These are phyloP conservation scores for Melipona quadrifasciata DNA, from an alignment of 1,140 invertebrate genomes.

Conservation along the genomic window DNA sequence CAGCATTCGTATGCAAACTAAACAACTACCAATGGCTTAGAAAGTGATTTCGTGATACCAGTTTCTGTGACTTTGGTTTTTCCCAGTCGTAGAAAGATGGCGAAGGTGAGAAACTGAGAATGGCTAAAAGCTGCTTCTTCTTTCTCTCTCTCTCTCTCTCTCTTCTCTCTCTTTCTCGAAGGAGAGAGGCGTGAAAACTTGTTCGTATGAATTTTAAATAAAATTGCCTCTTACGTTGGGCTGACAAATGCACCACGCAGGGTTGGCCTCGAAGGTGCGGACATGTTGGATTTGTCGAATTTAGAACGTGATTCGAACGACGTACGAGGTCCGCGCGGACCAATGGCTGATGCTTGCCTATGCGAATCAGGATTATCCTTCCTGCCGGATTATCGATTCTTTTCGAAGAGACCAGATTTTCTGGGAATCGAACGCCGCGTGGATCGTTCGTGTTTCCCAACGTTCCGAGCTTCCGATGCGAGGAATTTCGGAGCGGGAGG, in stretches of 20 bases:
- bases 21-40: neutral
- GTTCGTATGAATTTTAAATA: constrained; percentile 2
- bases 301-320: neutral
- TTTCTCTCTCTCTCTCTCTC: neutral
- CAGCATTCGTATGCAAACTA: constrained; percentile 19
- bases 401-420: constrained; percentile 23
- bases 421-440: constrained; percentile 4
- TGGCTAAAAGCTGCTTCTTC: neutral
- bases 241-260: neutral
- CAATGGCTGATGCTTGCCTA: constrained; percentile 39
- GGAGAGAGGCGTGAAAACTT: neutral
- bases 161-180: neutral
- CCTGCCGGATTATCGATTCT: constrained; percentile 51
- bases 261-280: neutral
- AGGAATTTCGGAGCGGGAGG: neutral
- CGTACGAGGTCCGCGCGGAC: neutral
- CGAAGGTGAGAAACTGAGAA: neutral
- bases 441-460: constrained; percentile 1
- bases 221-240: neutral
- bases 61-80: neutral
- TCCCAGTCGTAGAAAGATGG: too few species aligned
- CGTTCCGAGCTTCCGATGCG: neutral
- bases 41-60: neutral
- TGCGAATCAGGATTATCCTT: constrained; percentile 65
- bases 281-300: neutral